Evolutionary conservation across 2,113 vertebrate genomes (phyloP).

Genomic region (Hypomesus transpacificus): DNA sequence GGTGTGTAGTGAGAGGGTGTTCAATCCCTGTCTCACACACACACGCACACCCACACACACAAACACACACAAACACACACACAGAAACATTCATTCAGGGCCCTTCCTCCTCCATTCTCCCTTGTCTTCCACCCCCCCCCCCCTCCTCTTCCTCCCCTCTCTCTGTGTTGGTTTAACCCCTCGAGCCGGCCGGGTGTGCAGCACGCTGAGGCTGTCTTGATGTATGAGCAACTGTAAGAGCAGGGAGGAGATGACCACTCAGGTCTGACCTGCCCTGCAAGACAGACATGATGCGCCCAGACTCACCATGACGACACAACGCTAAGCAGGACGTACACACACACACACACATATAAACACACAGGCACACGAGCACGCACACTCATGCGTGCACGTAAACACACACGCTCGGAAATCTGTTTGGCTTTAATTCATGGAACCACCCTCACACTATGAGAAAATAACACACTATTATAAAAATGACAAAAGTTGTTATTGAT

Average conservation of each 20-base stretch:
- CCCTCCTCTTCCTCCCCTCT: slow-evolving; percentile 34
- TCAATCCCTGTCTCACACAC: slow-evolving; percentile 34
- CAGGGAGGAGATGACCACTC: slow-evolving; percentile 67
- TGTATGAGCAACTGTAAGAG: slow-evolving; percentile 58
- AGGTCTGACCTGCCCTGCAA: slow-evolving; percentile 55
- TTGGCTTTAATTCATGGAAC: too few relatives aligned
- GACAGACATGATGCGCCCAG: too few relatives aligned
- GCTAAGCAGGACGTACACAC: too few relatives aligned
- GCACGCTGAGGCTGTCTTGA: slow-evolving; percentile 66
- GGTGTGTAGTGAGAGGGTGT: slow-evolving; percentile 8
- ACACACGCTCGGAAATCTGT: too few relatives aligned
- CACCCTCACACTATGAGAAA: too few relatives aligned
- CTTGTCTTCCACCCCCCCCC: slow-evolving; percentile 36
- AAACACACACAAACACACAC: slow-evolving; percentile 56
- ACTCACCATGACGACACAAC: too few relatives aligned
- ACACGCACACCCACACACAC: slow-evolving; percentile 26
- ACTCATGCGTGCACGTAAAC: too few relatives aligned
- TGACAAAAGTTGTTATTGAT: too few relatives aligned
- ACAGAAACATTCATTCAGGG: slow-evolving; percentile 53
- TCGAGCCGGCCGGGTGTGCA: slow-evolving; percentile 59
- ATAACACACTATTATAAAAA: too few relatives aligned
- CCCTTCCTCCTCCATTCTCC: slow-evolving; percentile 51
- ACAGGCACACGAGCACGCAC: too few relatives aligned
- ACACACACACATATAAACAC: too few relatives aligned
- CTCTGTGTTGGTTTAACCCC: slow-evolving; percentile 75